Percentiles rank a stretch among this genome's conserved stretches.
Evolutionary conservation across 2,113 vertebrate genomes (phyloP).

Genomic region (Petromus typicus): DNA sequence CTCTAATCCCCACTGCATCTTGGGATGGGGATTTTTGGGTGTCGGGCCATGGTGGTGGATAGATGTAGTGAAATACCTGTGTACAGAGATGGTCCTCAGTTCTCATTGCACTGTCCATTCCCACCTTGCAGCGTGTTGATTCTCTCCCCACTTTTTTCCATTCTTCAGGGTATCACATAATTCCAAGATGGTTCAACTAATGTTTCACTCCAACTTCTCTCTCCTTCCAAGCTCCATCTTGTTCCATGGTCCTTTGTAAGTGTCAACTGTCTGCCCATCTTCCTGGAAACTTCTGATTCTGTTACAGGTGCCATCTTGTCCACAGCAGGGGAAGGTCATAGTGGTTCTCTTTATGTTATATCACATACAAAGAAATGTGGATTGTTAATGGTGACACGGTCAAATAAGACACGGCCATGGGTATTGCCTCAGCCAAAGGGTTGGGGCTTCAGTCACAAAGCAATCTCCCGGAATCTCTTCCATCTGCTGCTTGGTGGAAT

Average conservation of each 20-base stretch:
- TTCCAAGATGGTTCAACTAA: not conserved
- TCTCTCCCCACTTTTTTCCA: not conserved
- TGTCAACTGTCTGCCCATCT: not conserved
- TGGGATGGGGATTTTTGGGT: not conserved
- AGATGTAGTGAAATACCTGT: too few species aligned
- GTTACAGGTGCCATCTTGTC: not conserved
- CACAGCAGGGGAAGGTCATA: not conserved
- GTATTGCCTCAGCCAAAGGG: not conserved
- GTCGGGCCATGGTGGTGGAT: not conserved
- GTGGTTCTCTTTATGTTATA: not conserved
- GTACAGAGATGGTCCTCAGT: fast-evolving
- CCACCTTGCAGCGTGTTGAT: fast-evolving
- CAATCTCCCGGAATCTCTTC: not conserved
- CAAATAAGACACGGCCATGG: not conserved
- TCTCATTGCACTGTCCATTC: not conserved
- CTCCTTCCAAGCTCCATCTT: not conserved
- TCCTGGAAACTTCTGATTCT: not conserved
- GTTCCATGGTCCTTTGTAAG: not conserved
- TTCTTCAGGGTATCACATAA: not conserved
- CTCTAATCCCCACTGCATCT: not conserved
- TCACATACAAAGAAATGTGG: not conserved
- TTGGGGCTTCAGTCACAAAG: not conserved
- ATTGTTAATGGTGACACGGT: not conserved
- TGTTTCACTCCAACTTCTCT: not conserved
- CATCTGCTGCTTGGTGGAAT: not conserved